These are phyloP conservation scores for Clusia tigrina DNA, from an alignment of 2,888 invertebrate genomes.

Conservation along the genomic window DNA sequence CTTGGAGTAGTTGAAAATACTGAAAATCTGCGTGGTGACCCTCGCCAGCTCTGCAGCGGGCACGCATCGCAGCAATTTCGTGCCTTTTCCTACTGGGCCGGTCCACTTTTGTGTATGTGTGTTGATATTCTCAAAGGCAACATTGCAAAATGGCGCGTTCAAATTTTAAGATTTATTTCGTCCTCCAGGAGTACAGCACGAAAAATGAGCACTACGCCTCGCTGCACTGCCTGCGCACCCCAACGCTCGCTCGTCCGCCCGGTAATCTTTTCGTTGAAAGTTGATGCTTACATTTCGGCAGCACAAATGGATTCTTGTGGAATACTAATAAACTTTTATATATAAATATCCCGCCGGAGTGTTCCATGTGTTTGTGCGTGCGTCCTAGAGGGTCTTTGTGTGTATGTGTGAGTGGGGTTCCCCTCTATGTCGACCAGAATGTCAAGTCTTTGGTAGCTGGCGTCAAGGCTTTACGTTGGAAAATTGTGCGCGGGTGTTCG, in stretches of 20 bases:
- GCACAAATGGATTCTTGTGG: constrained; percentile 40
- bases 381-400: constrained; percentile 19
- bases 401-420: constrained; percentile 1
- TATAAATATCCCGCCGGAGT: not conserved
- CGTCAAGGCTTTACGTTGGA: constrained; percentile 57
- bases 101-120: not conserved
- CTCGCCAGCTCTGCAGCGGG: too few relatives aligned
- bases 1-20: too few relatives aligned
- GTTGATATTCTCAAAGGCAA: not conserved
- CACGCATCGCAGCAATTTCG: too few relatives aligned
- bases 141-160: constrained; percentile 34
- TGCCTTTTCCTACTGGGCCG: too few relatives aligned
- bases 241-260: not conserved
- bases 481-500: constrained; percentile 39
- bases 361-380: constrained; percentile 19
- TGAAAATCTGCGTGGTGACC: too few relatives aligned
- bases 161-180: constrained; percentile 56
- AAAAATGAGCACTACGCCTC: not conserved
- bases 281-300: constrained; percentile 19
- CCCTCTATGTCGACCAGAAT: too few relatives aligned
- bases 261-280: not conserved
- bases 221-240: not conserved
- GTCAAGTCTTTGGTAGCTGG: too few relatives aligned
- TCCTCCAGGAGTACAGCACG: constrained; percentile 44
- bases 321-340: constrained; percentile 43